A percentile compares a stretch with the other conserved stretches of the same genome.
Evolutionary conservation across 2,888 invertebrate genomes (phyloP).

Genomic region (Nasonovia ribisnigri): DNA sequence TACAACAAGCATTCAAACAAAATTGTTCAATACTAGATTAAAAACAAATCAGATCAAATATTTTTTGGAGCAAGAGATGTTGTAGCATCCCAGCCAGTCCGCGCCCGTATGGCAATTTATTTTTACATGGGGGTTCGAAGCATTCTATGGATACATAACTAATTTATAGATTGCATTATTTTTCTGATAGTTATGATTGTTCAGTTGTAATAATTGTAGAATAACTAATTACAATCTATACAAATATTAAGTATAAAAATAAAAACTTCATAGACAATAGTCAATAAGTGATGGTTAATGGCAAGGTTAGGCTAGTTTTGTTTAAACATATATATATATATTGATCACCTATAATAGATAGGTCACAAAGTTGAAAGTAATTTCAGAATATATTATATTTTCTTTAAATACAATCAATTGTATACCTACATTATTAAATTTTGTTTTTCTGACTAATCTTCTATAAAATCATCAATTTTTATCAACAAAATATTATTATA

Average conservation of each 20-base stretch:
- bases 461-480: not conserved
- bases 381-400: not conserved
- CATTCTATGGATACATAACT: not conserved
- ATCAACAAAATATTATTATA: too few relatives aligned
- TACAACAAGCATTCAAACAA: too few relatives aligned
- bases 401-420: not conserved
- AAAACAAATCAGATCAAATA: too few relatives aligned
- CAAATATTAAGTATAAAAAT: not conserved
- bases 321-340: not conserved
- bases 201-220: not conserved
- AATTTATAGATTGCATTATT: not conserved
- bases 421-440: not conserved
- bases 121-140: not conserved
- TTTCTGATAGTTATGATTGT: not conserved
- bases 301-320: too few relatives aligned
- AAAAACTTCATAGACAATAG: not conserved
- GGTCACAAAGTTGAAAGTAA: not conserved
- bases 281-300: not conserved
- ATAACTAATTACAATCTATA: not conserved
- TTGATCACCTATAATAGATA: not conserved
- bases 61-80: too few relatives aligned
- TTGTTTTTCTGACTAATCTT: not conserved
- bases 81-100: too few relatives aligned
- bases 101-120: too few relatives aligned
- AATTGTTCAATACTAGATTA: too few relatives aligned